Evolutionary conservation across 2,888 invertebrate species (phyloP).

Genomic region (Megastigmus dorsalis): DNA sequence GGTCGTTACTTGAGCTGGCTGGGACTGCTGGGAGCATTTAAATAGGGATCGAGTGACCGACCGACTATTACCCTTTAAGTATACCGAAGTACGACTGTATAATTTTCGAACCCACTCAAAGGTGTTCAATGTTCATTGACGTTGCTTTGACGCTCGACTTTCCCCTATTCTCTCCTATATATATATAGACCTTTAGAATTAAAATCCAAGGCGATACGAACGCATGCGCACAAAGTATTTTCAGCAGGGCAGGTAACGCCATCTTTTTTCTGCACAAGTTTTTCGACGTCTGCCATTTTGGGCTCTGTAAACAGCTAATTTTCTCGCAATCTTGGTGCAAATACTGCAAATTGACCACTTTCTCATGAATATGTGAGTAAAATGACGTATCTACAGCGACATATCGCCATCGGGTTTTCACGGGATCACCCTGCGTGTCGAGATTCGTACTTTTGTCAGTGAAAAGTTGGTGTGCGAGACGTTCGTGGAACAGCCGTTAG

Average conservation of each 20-base stretch:
- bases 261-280: slow-evolving; percentile 5
- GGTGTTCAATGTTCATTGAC: no score
- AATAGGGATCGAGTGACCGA: no score
- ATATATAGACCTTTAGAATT: no score
- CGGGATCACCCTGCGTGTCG: not conserved
- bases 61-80: no score
- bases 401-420: not conserved
- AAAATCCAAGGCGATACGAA: no score
- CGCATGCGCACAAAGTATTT: not conserved
- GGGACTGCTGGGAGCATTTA: no score
- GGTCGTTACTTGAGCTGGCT: no score
- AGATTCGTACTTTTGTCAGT: not conserved
- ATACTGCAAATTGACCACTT: slow-evolving; percentile 21
- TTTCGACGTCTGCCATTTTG: slow-evolving; percentile 49
- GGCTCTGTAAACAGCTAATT: slow-evolving; percentile 25
- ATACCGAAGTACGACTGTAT: no score
- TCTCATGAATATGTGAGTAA: slow-evolving; percentile 5
- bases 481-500: not conserved
- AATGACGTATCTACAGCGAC: not conserved
- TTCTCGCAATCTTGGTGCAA: no score
- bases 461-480: not conserved
- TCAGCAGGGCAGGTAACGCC: not conserved
- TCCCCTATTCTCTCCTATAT: no score
- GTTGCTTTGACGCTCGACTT: no score
- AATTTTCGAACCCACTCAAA: no score